Percentiles rank a stretch among this genome's conserved stretches.
Conservation (phyloP, 2,797 vertebrate species). For the Aphelocoma californica region DNA sequence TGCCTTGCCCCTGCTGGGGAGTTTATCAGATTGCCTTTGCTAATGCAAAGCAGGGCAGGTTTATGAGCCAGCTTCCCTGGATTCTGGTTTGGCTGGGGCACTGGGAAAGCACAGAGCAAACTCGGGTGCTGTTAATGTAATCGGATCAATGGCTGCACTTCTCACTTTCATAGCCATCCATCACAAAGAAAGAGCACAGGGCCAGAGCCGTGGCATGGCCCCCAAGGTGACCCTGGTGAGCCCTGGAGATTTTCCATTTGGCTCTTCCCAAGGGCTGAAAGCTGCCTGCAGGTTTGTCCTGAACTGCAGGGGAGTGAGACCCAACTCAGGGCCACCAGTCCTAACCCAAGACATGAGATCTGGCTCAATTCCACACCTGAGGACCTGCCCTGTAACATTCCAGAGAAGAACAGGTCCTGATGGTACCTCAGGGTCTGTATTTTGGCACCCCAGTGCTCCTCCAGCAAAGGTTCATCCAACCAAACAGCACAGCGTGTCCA, state of each 20-base stretch:
- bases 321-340: neutral
- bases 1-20: neutral
- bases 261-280: neutral
- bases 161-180: neutral
- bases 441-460: neutral
- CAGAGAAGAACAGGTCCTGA: neutral
- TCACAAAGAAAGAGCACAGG: neutral
- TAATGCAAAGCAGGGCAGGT: slow-evolving; percentile 45
- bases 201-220: neutral
- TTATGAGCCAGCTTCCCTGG: neutral
- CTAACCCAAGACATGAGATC: neutral
- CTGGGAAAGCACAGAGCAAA: neutral
- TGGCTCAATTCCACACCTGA: neutral
- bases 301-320: neutral
- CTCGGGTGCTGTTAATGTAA: rapidly evolving
- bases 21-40: neutral
- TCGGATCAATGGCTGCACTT: neutral
- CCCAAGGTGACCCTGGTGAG: rapidly evolving
- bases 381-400: neutral
- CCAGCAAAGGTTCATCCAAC: neutral
- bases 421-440: neutral
- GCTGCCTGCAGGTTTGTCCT: neutral
- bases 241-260: neutral
- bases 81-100: neutral
- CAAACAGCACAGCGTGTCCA: neutral